Percentiles rank a stretch among this genome's conserved stretches.
Evolutionary conservation across 1,140 invertebrate species (phyloP).

Genomic region (Drosophila sturtevanti): DNA sequence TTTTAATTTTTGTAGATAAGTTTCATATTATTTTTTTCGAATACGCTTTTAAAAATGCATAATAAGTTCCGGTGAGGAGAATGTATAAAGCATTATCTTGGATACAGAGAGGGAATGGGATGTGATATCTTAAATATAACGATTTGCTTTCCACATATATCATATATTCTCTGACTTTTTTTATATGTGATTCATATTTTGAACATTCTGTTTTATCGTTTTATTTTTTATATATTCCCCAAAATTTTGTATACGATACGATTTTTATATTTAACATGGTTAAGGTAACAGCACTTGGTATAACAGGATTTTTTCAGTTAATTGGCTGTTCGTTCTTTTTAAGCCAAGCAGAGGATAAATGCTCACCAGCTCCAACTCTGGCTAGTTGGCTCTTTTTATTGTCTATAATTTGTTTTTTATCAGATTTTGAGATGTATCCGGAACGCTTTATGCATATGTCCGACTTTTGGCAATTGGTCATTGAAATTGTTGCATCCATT

Average conservation of each 20-base stretch:
- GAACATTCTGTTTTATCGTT: neutral
- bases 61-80: too few relatives aligned
- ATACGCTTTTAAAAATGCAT: too few relatives aligned
- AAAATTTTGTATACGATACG: neutral
- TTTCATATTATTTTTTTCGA: too few relatives aligned
- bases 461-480: constrained; percentile 23
- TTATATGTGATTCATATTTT: neutral
- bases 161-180: neutral
- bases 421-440: constrained; percentile 49
- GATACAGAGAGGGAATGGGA: too few relatives aligned
- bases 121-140: neutral
- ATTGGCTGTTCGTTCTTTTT: constrained; percentile 44
- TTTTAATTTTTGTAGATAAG: too few relatives aligned
- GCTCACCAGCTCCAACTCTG: constrained; percentile 48
- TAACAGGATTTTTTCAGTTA: constrained; percentile 40
- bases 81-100: too few relatives aligned
- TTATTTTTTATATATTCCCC: neutral
- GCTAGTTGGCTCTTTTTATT: constrained; percentile 53
- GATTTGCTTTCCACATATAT: neutral
- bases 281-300: constrained; percentile 26
- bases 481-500: constrained; percentile 39
- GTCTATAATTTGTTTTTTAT: constrained; percentile 38
- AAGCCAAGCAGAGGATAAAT: constrained; percentile 45
- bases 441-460: constrained; percentile 41
- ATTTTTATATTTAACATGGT: constrained; percentile 16